Base-by-base conservation (phyloP, 2,113 vertebrate species). In the Gadus macrocephalus region DNA sequence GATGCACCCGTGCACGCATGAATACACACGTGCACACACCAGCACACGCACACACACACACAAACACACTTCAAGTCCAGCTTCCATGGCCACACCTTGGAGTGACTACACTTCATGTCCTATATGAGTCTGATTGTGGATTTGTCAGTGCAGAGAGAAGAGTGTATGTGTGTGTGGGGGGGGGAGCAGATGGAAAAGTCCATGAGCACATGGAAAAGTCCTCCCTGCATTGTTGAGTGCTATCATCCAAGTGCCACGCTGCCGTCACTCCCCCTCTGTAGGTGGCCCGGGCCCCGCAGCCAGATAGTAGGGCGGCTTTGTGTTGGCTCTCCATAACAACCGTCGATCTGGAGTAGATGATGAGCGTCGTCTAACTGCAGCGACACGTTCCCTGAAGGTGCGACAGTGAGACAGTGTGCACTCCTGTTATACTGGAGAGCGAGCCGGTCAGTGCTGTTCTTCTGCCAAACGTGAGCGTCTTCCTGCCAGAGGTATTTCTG, bases 131-230 rank as follows among this genome's bases (percentile, higher is more conserved):
- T 86, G 85, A 86, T 88, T 58, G 55, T 58, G 55, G 55, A 76
- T 81, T 25, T 67, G 74, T 76, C 76, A 69, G 69, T 72, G 22
- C 49, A 75, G 71, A 69, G 58, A 77, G 76, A 72, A 83, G 66
- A 11, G 42, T 49, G 42, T 49, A 9, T 49, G 31, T 35, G 31
- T 35, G 31, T 35, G 31, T 35, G 31, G 31, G 31, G 31, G 31
- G 28, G 31, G 31, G 31, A 7, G 31, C 31, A 35, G 4, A 35
- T 35, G 31, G 31, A 35, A 35, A 35, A 35, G 31, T 35, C 31
- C 31, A 35, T 35, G 78, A 76, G 61, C 74, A 62, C 78, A 27
- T 79, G 83, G 82, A 84, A 90, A 90, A 83, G 60, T 78, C 71
- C 60, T 68, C 78, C 81, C 63, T 62, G 7, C 67, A 66, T 83